Conservation (phyloP, 2,113 vertebrate genomes). For the Progne subis region DNA sequence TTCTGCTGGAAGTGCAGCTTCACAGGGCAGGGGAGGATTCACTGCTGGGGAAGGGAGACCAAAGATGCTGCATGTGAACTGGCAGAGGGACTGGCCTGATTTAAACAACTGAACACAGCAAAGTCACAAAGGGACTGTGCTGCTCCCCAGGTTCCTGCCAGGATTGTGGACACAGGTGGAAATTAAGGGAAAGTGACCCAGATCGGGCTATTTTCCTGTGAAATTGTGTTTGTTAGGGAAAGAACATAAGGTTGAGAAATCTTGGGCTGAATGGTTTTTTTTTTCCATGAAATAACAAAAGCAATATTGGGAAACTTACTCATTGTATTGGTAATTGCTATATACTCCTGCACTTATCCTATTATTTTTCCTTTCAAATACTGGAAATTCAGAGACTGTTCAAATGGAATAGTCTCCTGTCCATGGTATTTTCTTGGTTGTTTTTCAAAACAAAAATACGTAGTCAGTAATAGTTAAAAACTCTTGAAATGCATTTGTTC, state of each 20-base stretch:
- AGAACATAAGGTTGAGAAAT: not conserved
- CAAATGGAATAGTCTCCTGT: not conserved
- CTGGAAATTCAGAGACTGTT: not conserved
- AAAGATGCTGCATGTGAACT: accelerated
- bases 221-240: not conserved
- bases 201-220: not conserved
- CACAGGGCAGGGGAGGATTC: not conserved
- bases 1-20: not conserved
- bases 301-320: not conserved
- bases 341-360: not conserved
- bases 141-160: not conserved
- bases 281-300: not conserved
- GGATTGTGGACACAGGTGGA: not conserved
- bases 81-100: not conserved
- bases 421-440: not conserved
- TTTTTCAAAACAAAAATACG: not conserved
- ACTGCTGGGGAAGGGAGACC: accelerated
- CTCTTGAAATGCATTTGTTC: not conserved
- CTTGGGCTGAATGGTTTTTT: not conserved
- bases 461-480: not conserved
- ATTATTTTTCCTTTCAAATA: not conserved
- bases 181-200: not conserved
- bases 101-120: no score
- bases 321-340: not conserved
- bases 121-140: not conserved